Conservation (phyloP, 2,113 vertebrate genomes). For the Scytalopus superciliaris region DNA sequence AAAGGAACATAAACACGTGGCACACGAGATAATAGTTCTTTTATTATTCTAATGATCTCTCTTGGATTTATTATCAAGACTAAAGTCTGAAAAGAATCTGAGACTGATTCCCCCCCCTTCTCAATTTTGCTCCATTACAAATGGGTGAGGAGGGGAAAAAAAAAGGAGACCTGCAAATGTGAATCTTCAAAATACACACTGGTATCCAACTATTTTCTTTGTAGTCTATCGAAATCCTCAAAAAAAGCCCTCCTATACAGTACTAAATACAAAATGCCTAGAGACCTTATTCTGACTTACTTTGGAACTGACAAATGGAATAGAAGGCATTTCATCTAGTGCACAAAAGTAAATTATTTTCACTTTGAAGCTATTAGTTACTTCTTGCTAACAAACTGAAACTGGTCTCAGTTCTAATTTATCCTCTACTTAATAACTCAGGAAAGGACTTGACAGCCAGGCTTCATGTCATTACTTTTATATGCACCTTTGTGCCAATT, state of each 20-base stretch:
- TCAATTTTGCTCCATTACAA: background rate
- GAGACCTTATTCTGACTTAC: background rate
- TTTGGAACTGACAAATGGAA: background rate
- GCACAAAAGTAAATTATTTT: background rate
- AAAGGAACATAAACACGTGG: background rate
- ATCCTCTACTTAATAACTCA: background rate
- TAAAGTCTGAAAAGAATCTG: background rate
- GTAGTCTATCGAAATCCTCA: background rate
- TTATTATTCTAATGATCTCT: background rate
- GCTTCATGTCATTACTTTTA: background rate
- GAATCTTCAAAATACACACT: background rate
- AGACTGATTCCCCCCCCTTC: fast-evolving
- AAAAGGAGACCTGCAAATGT: background rate
- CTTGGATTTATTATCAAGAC: background rate
- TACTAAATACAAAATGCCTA: background rate
- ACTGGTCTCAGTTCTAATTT: background rate
- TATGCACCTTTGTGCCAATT: background rate
- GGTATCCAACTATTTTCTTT: background rate
- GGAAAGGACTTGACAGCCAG: background rate
- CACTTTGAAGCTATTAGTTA: background rate
- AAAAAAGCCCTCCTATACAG: no score
- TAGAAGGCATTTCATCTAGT: background rate
- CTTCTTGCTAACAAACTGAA: background rate
- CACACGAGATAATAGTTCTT: background rate
- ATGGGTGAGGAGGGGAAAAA: fast-evolving